Evolutionary conservation across 2,797 vertebrate species (phyloP).

Genomic region (Liparis tanakae): DNA sequence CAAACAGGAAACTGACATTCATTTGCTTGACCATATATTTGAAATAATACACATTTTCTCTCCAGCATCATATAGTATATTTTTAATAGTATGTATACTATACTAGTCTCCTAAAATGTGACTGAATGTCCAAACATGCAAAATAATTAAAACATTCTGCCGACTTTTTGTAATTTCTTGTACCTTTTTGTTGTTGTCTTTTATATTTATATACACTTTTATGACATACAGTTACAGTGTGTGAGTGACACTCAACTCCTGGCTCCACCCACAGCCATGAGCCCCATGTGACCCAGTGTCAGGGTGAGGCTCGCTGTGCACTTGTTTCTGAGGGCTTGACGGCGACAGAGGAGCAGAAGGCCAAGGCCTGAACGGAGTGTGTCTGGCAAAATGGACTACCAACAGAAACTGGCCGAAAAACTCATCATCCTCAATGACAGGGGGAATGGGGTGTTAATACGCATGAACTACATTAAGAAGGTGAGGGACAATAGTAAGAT

Average conservation of each 20-base stretch:
- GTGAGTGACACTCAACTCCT: not conserved
- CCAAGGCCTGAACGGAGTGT: conserved; percentile 43
- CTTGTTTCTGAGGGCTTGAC: conserved; percentile 56
- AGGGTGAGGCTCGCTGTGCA: conserved; percentile 71
- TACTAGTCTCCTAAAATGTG: not conserved
- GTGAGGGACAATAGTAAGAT: conserved; percentile 71
- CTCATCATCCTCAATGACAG: conserved; percentile 91
- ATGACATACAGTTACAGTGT: not conserved
- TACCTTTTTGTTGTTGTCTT: not conserved
- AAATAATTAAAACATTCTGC: not conserved
- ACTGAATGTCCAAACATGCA: not conserved
- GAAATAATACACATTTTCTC: not conserved
- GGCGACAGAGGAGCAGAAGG: conserved; percentile 49
- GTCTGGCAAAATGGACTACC: conserved; percentile 83
- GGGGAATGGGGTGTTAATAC: conserved; percentile 89
- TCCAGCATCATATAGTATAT: not conserved
- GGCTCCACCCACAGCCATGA: conserved; percentile 57
- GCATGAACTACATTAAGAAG: conserved; percentile 95
- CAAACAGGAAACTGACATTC: not conserved
- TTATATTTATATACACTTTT: not conserved
- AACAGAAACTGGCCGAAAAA: conserved; percentile 94
- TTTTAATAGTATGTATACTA: too few relatives aligned
- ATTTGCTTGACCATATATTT: not conserved
- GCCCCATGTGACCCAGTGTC: conserved; percentile 65
- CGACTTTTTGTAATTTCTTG: not conserved